Conservation (phyloP, 2,113 vertebrate species). For the Tachycineta bicolor region DNA sequence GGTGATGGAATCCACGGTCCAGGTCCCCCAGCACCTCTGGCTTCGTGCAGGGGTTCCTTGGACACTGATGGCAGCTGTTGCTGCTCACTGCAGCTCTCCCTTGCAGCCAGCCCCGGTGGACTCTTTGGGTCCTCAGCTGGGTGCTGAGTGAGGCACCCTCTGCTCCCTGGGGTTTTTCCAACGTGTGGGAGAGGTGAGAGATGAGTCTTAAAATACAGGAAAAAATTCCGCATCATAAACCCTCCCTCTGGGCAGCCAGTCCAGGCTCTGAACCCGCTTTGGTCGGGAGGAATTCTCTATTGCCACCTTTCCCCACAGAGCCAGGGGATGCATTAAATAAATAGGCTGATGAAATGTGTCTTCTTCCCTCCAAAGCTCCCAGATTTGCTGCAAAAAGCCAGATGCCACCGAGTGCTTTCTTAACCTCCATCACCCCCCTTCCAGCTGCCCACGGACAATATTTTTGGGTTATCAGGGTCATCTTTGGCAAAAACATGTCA, state of each 20-base stretch:
- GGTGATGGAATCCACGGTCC: neutral
- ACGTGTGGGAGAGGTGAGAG: accelerated
- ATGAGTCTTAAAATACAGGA: neutral
- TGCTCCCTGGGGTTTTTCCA: neutral
- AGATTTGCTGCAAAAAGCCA: neutral
- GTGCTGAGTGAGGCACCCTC: neutral
- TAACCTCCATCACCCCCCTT: neutral
- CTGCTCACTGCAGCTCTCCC: neutral
- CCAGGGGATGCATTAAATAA: neutral
- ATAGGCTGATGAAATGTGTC: neutral
- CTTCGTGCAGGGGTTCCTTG: accelerated
- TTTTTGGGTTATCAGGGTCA: neutral
- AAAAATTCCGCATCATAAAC: accelerated
- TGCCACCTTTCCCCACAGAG: neutral
- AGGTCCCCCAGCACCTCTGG: neutral
- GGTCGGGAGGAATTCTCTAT: neutral
- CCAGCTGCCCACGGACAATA: neutral
- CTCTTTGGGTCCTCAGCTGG: neutral
- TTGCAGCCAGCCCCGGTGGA: accelerated
- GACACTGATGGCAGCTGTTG: neutral
- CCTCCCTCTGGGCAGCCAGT: neutral
- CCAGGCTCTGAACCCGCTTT: accelerated
- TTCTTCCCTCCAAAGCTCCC: neutral
- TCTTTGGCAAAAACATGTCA: neutral
- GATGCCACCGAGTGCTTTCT: accelerated